Conservation (phyloP, 2,888 invertebrate genomes). For the Epinotia brunnichana region DNA sequence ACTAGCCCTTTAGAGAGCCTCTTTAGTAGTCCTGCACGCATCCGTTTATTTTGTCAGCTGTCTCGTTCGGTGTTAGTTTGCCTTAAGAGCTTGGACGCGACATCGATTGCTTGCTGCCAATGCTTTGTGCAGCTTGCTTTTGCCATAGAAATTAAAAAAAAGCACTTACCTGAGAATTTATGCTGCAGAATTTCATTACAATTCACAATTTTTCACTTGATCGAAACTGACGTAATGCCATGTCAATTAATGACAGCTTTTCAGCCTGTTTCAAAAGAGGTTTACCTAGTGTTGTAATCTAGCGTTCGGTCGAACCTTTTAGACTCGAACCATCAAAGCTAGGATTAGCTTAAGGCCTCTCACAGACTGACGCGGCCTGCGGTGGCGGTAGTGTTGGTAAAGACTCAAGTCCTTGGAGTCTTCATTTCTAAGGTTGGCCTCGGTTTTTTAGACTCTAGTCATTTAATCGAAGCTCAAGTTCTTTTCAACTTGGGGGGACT, state of each 20-base stretch:
- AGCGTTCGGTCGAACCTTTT: no score
- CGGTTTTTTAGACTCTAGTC: no score
- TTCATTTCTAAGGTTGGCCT: no score
- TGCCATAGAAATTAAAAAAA: conserved; percentile 1
- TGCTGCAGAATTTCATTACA: conserved; percentile 5
- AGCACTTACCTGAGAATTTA: conserved; percentile 15
- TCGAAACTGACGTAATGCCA: background rate
- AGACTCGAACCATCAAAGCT: no score
- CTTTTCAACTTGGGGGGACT: no score
- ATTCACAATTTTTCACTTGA: background rate
- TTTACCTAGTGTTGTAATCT: background rate
- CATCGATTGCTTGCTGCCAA: conserved; percentile 37
- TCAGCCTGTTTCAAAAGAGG: conserved; percentile 11
- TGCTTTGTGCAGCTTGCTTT: conserved; percentile 33
- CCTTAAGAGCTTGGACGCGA: conserved; percentile 41
- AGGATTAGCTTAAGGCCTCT: no score
- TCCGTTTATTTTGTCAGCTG: conserved; percentile 76
- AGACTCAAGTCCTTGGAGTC: no score
- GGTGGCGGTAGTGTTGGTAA: no score
- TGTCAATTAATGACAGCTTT: background rate
- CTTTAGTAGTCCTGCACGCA: conserved; percentile 81
- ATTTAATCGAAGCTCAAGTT: no score
- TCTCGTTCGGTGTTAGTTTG: conserved; percentile 53
- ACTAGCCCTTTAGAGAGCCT: conserved; percentile 60
- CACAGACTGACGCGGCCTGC: no score